phyloP scores from a whole-genome alignment of 2,113 vertebrate species.

The Oceanodroma tethys region DNA sequence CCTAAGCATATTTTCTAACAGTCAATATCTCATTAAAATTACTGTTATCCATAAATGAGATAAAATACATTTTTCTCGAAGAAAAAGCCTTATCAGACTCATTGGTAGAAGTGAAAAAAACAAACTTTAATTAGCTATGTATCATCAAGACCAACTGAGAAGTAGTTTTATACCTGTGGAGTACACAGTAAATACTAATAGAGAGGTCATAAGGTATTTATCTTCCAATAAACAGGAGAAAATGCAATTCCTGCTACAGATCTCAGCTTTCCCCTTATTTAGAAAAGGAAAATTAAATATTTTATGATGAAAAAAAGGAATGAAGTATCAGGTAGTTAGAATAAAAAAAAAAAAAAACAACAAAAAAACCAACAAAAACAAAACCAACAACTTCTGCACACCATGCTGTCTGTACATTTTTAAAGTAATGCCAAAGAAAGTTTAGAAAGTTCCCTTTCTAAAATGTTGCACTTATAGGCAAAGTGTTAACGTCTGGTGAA shows the following conservation, averaged over 20 bases:
- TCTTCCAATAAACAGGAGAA: not conserved
- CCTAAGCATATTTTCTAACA: not conserved
- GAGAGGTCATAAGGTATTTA: not conserved
- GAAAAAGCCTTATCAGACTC: not conserved
- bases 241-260: not conserved
- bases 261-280: not conserved
- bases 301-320: not conserved
- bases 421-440: not conserved
- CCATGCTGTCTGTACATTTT: not conserved
- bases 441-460: not conserved
- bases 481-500: not conserved
- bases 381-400: not conserved
- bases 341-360: not conserved
- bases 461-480: not conserved
- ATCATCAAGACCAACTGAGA: not conserved
- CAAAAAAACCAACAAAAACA: not conserved
- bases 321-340: not conserved
- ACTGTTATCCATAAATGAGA: not conserved
- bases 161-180: not conserved
- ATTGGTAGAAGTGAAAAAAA: not conserved
- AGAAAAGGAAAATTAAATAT: not conserved
- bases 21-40: not conserved
- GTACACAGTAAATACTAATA: not conserved
- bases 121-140: not conserved
- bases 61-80: not conserved